Conservation (phyloP, 2,113 vertebrate genomes). For the Vulpes vulpes region DNA sequence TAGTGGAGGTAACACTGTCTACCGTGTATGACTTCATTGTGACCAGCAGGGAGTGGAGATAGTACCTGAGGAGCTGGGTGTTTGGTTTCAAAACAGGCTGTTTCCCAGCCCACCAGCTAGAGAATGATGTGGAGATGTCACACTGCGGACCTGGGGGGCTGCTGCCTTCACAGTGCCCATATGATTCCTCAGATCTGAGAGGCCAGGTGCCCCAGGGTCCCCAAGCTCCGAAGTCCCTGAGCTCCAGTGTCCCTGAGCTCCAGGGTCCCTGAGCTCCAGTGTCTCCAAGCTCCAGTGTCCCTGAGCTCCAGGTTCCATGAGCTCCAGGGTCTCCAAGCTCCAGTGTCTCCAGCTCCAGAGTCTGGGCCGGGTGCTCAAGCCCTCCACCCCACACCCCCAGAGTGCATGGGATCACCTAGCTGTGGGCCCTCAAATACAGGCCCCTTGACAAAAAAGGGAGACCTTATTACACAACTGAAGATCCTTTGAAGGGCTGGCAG, state of each 20-base stretch:
- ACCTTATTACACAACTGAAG: neutral
- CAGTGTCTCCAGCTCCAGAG: too few relatives aligned
- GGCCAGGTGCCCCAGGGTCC: neutral
- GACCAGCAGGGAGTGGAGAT: neutral
- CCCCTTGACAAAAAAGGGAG: neutral
- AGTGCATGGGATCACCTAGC: too few relatives aligned
- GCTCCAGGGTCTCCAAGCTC: neutral
- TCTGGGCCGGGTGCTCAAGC: neutral
- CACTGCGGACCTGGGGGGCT: too few relatives aligned
- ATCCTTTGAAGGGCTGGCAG: neutral
- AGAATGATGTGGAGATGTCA: neutral
- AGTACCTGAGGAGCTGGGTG: fast-evolving
- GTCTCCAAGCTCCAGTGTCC: too few relatives aligned
- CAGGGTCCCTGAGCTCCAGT: neutral
- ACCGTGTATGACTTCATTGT: neutral
- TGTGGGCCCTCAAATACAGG: fast-evolving
- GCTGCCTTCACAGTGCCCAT: too few relatives aligned
- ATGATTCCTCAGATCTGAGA: neutral
- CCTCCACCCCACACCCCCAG: neutral
- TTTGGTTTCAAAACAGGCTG: fast-evolving
- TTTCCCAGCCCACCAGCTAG: fast-evolving
- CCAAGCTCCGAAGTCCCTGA: fast-evolving
- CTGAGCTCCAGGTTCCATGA: neutral
- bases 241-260: too few relatives aligned
- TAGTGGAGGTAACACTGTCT: too few relatives aligned